Conservation (phyloP, 2,888 invertebrate genomes). For the Drosophila birchii region DNA sequence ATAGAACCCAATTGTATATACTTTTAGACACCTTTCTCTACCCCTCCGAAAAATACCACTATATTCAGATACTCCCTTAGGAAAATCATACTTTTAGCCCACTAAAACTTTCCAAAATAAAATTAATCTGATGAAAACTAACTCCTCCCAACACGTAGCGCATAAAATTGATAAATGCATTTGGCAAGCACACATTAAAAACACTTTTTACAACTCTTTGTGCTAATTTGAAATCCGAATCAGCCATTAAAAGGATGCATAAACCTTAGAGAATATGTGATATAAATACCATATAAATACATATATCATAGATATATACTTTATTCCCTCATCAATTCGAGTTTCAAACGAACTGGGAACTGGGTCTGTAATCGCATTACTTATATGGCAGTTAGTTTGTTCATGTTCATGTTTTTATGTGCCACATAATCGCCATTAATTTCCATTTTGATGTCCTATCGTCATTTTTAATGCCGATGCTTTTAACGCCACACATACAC, state of each 20-base stretch:
- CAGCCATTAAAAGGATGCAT: slow-evolving; percentile 26
- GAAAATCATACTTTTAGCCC: neutral
- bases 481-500: slow-evolving; percentile 56
- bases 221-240: slow-evolving; percentile 5
- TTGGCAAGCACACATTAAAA: slow-evolving; percentile 2
- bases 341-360: neutral
- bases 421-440: slow-evolving; percentile 66
- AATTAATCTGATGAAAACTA: slow-evolving; percentile 1
- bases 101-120: neutral
- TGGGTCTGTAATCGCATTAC: slow-evolving; percentile 42
- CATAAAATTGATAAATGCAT: slow-evolving; percentile 18
- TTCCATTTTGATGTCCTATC: slow-evolving; percentile 54
- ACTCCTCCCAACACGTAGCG: neutral
- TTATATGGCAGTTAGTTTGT: slow-evolving; percentile 44
- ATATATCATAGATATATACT: too few species aligned
- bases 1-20: too few species aligned
- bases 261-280: slow-evolving; percentile 7
- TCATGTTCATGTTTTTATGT: slow-evolving; percentile 42
- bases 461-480: slow-evolving; percentile 67
- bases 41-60: neutral
- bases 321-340: slow-evolving; percentile 35
- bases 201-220: slow-evolving; percentile 7
- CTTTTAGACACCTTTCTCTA: neutral
- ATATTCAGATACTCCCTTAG: neutral
- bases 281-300: neutral